Percentiles rank a stretch among this genome's conserved stretches.
Conservation (phyloP, 1,140 invertebrate species). For the Paraescarpia echinospica region DNA sequence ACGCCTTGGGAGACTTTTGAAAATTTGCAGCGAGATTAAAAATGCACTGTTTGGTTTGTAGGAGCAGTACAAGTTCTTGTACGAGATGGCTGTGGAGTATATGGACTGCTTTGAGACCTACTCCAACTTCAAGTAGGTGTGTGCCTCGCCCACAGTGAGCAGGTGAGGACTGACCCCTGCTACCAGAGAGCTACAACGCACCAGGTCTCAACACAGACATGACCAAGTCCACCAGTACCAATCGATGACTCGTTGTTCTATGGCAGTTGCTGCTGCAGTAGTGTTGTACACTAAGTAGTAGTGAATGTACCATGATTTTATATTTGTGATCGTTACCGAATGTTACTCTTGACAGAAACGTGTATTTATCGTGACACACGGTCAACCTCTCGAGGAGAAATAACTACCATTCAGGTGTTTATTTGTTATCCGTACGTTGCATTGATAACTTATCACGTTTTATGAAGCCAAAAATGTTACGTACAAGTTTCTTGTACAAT, state of each 20-base stretch:
- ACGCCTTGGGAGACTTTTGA: not conserved
- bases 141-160: not conserved
- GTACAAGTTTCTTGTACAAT: not conserved
- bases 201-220: not conserved
- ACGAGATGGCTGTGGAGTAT: conserved; percentile 23
- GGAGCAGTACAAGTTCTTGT: conserved; percentile 24
- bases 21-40: conserved; percentile 4
- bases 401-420: not conserved
- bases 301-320: not conserved
- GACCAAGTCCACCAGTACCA: not conserved
- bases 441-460: not conserved
- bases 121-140: conserved; percentile 31
- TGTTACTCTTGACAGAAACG: not conserved
- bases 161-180: not conserved
- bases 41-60: not conserved
- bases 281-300: not conserved
- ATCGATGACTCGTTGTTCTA: not conserved
- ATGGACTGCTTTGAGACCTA: conserved; percentile 34
- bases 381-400: not conserved
- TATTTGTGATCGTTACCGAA: not conserved
- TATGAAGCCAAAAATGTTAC: not conserved
- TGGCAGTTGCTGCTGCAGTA: not conserved
- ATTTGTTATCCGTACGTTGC: not conserved
- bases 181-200: not conserved
- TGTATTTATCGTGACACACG: not conserved